A percentile compares a stretch with the other conserved stretches of the same genome.
These are phyloP conservation scores for Altica lythri DNA, from an alignment of 2,888 invertebrate genomes.

Conservation along the genomic window DNA sequence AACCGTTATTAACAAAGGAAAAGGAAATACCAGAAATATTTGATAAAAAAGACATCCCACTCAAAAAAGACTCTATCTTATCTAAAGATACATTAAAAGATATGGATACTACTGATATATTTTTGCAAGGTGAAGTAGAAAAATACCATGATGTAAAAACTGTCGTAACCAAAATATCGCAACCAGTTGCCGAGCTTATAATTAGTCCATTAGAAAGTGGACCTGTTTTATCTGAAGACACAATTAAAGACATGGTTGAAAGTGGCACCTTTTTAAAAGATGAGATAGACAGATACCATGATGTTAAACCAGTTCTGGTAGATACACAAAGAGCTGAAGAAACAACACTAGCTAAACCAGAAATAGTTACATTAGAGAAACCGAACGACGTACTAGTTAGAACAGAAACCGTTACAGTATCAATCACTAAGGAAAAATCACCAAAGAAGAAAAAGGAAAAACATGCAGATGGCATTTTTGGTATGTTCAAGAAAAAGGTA, in stretches of 20 bases:
- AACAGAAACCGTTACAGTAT: background rate
- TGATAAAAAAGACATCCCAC: constrained; percentile 4
- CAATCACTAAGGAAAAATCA: background rate
- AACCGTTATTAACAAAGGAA: too few species aligned
- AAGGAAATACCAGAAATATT: background rate
- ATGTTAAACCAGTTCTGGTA: constrained; percentile 27
- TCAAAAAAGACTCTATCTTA: background rate
- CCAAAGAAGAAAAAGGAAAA: constrained; percentile 15
- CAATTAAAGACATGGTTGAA: constrained; percentile 21
- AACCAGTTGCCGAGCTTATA: too few species aligned
- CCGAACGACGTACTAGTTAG: background rate
- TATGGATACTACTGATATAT: constrained; percentile 24
- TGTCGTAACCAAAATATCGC: constrained; percentile 5
- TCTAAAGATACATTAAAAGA: too few species aligned
- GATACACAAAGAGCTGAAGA: constrained; percentile 13
- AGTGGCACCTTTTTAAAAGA: constrained; percentile 36
- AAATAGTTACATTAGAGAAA: background rate
- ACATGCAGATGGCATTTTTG: constrained; percentile 36
- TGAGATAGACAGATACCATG: constrained; percentile 38
- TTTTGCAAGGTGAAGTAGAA: constrained; percentile 42
- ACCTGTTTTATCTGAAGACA: background rate
- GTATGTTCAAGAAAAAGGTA: constrained; percentile 45
- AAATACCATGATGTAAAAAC: constrained; percentile 37
- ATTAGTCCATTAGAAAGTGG: too few species aligned
- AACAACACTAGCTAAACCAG: background rate